Percentiles rank a stretch among this genome's conserved stretches.
These are phyloP conservation scores for Silurus aristotelis DNA, from an alignment of 2,797 vertebrate genomes.

Conservation along the genomic window DNA sequence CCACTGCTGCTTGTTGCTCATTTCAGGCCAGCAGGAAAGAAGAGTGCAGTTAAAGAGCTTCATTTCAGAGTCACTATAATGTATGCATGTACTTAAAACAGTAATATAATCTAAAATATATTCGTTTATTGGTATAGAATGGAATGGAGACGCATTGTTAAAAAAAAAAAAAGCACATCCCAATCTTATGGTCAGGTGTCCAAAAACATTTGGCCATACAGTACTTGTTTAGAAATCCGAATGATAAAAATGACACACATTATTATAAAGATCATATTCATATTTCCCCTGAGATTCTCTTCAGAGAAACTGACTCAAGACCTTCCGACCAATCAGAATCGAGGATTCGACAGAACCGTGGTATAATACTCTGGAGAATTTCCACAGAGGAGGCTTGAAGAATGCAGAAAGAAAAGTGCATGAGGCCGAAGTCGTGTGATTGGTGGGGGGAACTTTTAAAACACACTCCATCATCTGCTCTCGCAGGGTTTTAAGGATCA, in stretches of 20 bases:
- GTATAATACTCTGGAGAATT: background rate
- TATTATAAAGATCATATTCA: background rate
- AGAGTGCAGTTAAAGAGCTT: background rate
- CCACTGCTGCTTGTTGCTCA: background rate
- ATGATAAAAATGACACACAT: background rate
- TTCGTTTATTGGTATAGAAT: background rate
- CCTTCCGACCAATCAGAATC: background rate
- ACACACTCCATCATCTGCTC: background rate
- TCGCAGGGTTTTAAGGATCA: background rate
- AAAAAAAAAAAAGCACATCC: no score
- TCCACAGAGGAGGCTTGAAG: background rate
- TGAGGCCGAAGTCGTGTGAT: background rate
- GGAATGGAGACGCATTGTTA: no score
- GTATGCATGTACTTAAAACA: background rate
- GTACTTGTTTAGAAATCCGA: no score
- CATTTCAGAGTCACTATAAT: background rate
- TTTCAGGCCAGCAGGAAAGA: background rate
- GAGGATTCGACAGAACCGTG: background rate
- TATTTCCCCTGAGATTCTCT: no score
- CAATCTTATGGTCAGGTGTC: no score
- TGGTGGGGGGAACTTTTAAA: background rate
- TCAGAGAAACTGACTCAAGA: no score
- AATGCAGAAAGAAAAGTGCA: background rate
- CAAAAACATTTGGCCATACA: no score
- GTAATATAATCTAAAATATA: background rate